Conservation (phyloP, 2,113 vertebrate species). For the Merops nubicus region DNA sequence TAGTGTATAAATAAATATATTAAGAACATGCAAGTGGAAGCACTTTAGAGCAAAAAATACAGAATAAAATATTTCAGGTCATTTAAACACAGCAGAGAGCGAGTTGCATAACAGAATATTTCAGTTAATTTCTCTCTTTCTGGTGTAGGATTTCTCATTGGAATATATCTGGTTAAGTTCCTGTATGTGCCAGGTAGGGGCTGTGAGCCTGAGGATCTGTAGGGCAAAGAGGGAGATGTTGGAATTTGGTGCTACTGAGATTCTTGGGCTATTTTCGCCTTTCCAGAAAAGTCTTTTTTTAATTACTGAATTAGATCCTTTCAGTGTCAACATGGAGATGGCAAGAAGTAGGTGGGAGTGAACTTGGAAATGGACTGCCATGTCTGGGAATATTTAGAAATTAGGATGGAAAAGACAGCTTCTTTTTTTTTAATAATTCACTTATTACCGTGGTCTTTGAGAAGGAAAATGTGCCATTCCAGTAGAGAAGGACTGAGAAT, state of each 20-base stretch:
- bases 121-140: neutral
- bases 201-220: neutral
- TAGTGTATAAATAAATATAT: neutral
- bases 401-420: accelerated
- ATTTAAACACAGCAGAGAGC: neutral
- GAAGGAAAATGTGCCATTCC: neutral
- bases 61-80: neutral
- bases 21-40: neutral
- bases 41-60: neutral
- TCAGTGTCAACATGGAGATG: conserved; percentile 62
- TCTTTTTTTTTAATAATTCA: neutral
- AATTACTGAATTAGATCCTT: neutral
- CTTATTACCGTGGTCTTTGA: neutral
- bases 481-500: neutral
- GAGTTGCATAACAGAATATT: conserved; percentile 39
- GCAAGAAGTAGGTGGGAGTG: conserved; percentile 56
- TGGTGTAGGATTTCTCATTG: neutral
- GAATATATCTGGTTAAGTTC: conserved; percentile 18
- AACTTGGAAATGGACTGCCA: conserved; percentile 50
- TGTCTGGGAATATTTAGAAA: conserved; percentile 1
- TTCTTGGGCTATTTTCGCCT: conserved; percentile 1
- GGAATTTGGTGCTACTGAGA: neutral
- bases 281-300: conserved; percentile 32
- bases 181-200: conserved; percentile 6
- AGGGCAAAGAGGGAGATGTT: neutral